A percentile compares a stretch with the other conserved stretches of the same genome.
These are phyloP conservation scores for Oncorhynchus tshawytscha DNA, from an alignment of 2,113 vertebrate genomes.

Conservation along the genomic window DNA sequence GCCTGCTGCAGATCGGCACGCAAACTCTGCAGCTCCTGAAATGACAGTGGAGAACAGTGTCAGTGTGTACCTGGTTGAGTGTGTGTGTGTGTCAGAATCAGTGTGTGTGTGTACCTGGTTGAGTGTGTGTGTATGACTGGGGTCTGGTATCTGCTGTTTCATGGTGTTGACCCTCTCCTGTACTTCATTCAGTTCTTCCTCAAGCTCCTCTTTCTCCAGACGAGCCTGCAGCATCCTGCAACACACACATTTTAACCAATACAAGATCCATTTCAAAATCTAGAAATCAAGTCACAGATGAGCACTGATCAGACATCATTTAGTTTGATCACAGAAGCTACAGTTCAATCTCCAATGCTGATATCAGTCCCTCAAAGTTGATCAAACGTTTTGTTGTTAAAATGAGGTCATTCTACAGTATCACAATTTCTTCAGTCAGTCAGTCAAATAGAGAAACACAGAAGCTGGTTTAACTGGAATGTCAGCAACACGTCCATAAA, in stretches of 20 bases:
- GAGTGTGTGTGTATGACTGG: slow-evolving; percentile 64
- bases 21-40: slow-evolving; percentile 75
- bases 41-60: neutral
- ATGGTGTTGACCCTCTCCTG: slow-evolving; percentile 69
- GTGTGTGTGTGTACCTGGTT: slow-evolving; percentile 54
- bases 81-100: neutral
- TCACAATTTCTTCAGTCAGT: too few relatives aligned
- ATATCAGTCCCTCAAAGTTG: too few relatives aligned
- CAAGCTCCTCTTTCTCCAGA: slow-evolving; percentile 91
- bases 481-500: too few relatives aligned
- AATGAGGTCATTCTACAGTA: too few relatives aligned
- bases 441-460: too few relatives aligned
- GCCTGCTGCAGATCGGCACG: slow-evolving; percentile 71
- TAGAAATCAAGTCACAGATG: neutral
- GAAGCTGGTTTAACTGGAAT: too few relatives aligned
- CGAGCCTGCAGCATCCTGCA: slow-evolving; percentile 85
- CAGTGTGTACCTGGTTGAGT: neutral
- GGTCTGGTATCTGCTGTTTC: slow-evolving; percentile 74
- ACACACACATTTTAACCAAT: slow-evolving; percentile 4
- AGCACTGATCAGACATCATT: too few relatives aligned
- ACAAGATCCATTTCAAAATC: neutral
- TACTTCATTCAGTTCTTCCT: slow-evolving; percentile 87
- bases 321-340: too few relatives aligned
- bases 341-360: too few relatives aligned
- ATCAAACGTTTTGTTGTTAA: too few relatives aligned